A percentile compares a stretch with the other conserved stretches of the same genome.
Evolutionary conservation across 2,113 vertebrate genomes (phyloP).

Genomic region (Crocuta crocuta): DNA sequence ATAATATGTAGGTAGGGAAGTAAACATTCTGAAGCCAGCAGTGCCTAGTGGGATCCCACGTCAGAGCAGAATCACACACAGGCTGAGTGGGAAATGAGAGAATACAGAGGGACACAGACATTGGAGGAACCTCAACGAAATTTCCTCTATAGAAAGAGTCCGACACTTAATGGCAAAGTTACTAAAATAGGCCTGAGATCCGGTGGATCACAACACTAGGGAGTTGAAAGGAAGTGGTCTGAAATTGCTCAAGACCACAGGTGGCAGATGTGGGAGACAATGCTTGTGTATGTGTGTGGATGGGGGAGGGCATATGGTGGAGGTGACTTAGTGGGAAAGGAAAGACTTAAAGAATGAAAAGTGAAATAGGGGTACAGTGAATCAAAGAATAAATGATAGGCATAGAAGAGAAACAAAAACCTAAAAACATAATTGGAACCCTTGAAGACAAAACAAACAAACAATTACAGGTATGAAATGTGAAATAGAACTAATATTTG

Average conservation of each 20-base stretch:
- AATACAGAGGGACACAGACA: background rate
- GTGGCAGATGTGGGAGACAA: background rate
- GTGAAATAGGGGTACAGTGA: background rate
- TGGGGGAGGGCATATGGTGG: background rate
- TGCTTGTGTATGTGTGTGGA: background rate
- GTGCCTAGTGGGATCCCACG: background rate
- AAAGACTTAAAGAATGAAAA: background rate
- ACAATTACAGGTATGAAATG: background rate
- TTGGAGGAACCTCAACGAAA: too few relatives aligned
- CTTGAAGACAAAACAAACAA: background rate
- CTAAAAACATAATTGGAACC: background rate
- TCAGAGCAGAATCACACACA: background rate
- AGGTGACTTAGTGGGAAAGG: background rate
- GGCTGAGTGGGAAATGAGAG: background rate
- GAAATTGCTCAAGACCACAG: background rate
- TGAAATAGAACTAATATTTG: background rate
- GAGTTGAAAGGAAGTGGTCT: background rate
- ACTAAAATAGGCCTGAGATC: background rate
- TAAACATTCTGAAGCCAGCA: background rate
- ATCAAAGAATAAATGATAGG: background rate
- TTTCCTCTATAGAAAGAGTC: background rate
- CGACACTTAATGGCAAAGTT: background rate
- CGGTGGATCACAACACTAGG: background rate
- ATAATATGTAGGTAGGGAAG: background rate
- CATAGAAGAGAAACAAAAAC: background rate